Evolutionary conservation across 2,113 vertebrate species (phyloP).

Genomic region (Rhombomys opimus): DNA sequence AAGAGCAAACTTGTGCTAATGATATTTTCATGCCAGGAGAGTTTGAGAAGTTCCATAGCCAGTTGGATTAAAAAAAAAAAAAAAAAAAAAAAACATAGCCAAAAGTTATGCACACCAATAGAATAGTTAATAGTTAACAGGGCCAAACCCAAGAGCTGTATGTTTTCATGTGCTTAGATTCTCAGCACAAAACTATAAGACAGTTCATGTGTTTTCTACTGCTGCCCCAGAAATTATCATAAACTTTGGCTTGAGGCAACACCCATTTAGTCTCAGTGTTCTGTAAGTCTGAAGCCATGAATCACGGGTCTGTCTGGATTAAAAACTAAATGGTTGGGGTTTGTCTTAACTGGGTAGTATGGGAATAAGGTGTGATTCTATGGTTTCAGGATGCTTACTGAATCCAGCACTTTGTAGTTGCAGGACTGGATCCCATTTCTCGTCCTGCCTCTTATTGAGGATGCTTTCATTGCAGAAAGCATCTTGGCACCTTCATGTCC

Average conservation of each 20-base stretch:
- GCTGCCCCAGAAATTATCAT: not conserved
- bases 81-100: not conserved
- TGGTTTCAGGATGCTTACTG: not conserved
- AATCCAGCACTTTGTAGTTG: not conserved
- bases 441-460: not conserved
- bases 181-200: fast-evolving
- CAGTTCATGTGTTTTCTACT: not conserved
- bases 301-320: fast-evolving
- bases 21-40: conserved; percentile 72
- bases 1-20: conserved; percentile 49
- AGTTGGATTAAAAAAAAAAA: not conserved
- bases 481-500: not conserved
- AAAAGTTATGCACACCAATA: not conserved
- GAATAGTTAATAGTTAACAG: not conserved
- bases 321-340: not conserved
- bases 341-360: not conserved
- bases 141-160: not conserved
- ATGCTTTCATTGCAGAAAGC: not conserved
- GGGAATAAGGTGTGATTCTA: not conserved
- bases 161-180: fast-evolving
- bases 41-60: conserved; percentile 34
- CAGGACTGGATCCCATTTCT: fast-evolving
- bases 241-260: not conserved
- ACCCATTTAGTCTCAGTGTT: not conserved
- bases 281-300: not conserved